phyloP scores from a whole-genome alignment of 2,113 vertebrate genomes.

The Lagopus muta region DNA sequence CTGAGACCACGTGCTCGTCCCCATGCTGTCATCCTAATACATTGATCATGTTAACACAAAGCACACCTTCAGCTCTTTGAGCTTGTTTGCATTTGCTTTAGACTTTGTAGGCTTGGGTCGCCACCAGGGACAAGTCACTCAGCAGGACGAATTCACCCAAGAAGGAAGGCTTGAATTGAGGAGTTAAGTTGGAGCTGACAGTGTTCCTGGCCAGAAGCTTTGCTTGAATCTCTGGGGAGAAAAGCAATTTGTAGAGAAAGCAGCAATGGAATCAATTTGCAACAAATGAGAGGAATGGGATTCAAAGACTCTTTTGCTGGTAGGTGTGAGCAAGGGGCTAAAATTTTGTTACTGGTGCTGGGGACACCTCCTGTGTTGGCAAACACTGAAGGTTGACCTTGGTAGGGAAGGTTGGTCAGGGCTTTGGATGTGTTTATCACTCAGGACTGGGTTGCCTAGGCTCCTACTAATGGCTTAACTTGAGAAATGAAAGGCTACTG shows the following conservation, averaged over 20 bases:
- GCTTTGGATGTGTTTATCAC: background rate
- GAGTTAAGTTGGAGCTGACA: background rate
- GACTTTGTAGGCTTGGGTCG: background rate
- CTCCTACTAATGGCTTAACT: too few relatives aligned
- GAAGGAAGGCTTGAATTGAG: background rate
- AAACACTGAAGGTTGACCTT: background rate
- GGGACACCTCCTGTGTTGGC: background rate
- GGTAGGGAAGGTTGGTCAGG: background rate
- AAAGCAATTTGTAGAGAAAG: background rate
- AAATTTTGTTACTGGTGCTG: background rate
- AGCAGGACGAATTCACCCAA: background rate
- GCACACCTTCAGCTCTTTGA: fast-evolving
- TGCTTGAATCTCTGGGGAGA: background rate
- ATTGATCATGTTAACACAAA: fast-evolving
- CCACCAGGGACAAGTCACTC: background rate
- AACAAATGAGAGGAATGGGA: background rate
- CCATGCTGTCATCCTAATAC: background rate
- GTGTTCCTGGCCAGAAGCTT: background rate
- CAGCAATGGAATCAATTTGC: background rate
- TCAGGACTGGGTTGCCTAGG: background rate
- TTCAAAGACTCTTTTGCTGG: background rate
- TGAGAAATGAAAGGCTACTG: background rate
- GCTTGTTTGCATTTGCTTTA: background rate
- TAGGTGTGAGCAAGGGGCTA: background rate
- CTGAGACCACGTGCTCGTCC: background rate